Percentiles rank a stretch among this genome's conserved stretches.
Evolutionary conservation across 2,888 invertebrate species (phyloP).

Genomic region (Micropterix aruncella): DNA sequence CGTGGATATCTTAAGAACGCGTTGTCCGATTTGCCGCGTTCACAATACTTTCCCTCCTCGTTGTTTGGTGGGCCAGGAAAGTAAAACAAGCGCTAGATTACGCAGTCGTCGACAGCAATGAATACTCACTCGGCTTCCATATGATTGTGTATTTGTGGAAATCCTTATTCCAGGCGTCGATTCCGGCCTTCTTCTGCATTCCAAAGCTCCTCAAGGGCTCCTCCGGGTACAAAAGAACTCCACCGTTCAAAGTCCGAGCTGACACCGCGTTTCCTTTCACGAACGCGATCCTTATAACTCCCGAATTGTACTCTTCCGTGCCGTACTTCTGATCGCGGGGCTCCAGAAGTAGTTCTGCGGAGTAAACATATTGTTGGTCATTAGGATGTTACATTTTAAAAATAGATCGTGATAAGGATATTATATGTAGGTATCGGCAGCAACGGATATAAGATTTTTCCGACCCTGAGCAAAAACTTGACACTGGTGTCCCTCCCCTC

Average conservation of each 20-base stretch:
- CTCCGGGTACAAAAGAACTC: slow-evolving; percentile 23
- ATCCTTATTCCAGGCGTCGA: slow-evolving; percentile 35
- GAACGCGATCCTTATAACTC: slow-evolving; percentile 58
- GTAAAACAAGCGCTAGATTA: neutral
- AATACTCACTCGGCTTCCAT: slow-evolving; percentile 43
- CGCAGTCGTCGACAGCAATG: neutral
- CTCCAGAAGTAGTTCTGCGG: slow-evolving; percentile 48
- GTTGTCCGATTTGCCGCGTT: no score
- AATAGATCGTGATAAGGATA: no score
- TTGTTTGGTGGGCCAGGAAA: neutral
- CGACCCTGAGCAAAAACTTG: no score
- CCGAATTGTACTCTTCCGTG: slow-evolving; percentile 41
- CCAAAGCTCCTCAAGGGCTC: slow-evolving; percentile 30
- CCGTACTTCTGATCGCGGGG: slow-evolving; percentile 51
- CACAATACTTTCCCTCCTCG: no score
- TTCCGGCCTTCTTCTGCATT: slow-evolving; percentile 22
- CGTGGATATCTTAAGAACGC: no score
- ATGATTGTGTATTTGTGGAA: slow-evolving; percentile 56
- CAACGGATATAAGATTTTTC: no score
- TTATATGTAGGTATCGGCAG: no score
- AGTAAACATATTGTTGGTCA: no score
- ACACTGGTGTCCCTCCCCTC: no score
- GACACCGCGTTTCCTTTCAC: slow-evolving; percentile 45
- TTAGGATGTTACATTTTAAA: no score
- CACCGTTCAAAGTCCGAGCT: slow-evolving; percentile 24